A percentile compares a stretch with the other conserved stretches of the same genome.
These are phyloP conservation scores for Moxostoma hubbsi DNA, from an alignment of 2,797 vertebrate species.

Conservation along the genomic window DNA sequence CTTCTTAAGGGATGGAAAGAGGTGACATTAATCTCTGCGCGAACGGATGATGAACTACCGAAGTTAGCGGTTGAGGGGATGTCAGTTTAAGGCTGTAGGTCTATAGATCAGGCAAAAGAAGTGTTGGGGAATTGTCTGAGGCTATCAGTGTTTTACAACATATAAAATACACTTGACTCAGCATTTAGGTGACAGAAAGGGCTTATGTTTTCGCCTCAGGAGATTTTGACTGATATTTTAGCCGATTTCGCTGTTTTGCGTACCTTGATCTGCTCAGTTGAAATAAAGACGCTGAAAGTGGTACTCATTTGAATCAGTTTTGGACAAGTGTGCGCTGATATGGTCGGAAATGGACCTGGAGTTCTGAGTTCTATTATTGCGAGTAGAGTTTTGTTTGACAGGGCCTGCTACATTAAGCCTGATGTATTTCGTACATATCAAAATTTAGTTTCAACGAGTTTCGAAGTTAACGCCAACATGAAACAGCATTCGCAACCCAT, in stretches of 20 bases:
- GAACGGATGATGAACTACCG: conserved; percentile 19
- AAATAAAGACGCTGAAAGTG: not conserved
- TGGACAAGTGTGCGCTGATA: no score
- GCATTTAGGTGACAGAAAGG: conserved; percentile 26
- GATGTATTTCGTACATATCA: not conserved
- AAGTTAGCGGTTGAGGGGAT: not conserved
- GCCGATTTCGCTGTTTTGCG: conserved; percentile 30
- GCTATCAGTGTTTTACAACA: conserved; percentile 40
- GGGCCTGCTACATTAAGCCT: no score
- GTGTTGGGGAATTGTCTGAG: conserved; percentile 19
- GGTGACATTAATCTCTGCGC: conserved; percentile 13
- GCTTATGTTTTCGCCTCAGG: conserved; percentile 16
- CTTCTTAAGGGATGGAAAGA: conserved; percentile 18
- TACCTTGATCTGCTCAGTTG: not conserved
- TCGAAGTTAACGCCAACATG: no score
- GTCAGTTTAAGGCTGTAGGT: not conserved
- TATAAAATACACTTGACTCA: conserved; percentile 38
- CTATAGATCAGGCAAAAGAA: conserved; percentile 12
- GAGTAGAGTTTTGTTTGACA: no score
- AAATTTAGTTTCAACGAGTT: no score
- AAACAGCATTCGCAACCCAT: no score
- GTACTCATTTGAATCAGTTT: not conserved
- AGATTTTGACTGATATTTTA: conserved; percentile 46
- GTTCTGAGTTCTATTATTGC: no score
- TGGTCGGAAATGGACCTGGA: not conserved